These are phyloP conservation scores for Aleadryas rufinucha DNA, from an alignment of 2,113 vertebrate species.

Conservation along the genomic window DNA sequence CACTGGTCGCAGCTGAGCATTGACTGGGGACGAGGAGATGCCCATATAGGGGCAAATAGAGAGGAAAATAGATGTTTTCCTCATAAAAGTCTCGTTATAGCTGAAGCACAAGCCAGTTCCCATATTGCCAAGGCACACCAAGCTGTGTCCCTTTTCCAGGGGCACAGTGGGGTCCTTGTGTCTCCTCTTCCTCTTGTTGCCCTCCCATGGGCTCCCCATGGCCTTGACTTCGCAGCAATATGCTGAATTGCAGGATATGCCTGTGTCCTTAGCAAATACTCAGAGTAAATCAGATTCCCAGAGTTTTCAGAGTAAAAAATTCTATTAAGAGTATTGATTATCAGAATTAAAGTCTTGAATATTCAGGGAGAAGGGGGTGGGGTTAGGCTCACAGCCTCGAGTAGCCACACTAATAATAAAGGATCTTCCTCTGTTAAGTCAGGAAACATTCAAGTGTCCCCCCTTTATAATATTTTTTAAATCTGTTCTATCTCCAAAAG, in stretches of 20 bases:
- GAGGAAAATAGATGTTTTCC: not conserved
- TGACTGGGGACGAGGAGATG: not conserved
- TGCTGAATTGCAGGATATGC: not conserved
- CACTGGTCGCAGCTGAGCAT: not conserved
- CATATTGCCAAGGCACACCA: not conserved
- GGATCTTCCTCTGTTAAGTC: not conserved
- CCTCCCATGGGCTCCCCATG: fast-evolving
- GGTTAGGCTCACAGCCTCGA: not conserved
- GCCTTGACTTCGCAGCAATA: not conserved
- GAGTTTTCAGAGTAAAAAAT: not conserved
- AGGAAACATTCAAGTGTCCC: not conserved
- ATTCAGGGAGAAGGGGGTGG: fast-evolving
- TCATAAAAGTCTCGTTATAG: not conserved
- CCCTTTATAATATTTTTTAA: not conserved
- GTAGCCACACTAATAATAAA: not conserved
- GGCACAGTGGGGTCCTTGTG: not conserved
- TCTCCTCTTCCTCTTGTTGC: not conserved
- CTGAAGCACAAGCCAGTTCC: not conserved
- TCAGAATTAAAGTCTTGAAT: not conserved
- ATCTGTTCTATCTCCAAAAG: not conserved
- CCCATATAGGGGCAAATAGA: not conserved
- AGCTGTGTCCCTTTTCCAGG: not conserved
- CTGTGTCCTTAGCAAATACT: not conserved
- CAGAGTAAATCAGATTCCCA: not conserved
- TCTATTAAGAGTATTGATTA: not conserved